Percentiles rank a stretch among this genome's conserved stretches.
Conservation (phyloP, 2,797 vertebrate species). For the Tinamus major region DNA sequence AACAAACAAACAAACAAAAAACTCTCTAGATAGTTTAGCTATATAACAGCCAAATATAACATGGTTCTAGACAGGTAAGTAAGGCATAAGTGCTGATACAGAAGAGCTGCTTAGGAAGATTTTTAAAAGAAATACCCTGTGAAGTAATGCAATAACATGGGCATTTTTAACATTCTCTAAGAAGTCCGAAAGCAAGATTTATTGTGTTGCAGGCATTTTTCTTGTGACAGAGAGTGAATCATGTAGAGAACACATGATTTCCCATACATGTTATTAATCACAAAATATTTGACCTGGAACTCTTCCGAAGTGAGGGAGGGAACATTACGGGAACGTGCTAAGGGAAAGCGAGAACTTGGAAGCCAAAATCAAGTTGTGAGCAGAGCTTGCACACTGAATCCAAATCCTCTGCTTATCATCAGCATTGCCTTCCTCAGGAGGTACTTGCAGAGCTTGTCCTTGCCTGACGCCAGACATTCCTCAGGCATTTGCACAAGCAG, state of each 20-base stretch:
- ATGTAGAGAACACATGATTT: no score
- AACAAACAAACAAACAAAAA: no score
- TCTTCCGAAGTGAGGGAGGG: neutral
- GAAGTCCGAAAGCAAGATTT: neutral
- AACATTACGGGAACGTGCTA: neutral
- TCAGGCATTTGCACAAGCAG: neutral
- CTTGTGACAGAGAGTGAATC: neutral
- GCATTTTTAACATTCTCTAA: neutral
- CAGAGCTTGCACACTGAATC: neutral
- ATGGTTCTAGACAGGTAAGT: no score
- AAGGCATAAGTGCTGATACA: neutral
- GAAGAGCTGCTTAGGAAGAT: neutral
- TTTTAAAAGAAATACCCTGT: neutral
- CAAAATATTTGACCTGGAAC: neutral
- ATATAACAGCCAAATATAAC: neutral
- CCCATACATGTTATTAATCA: neutral
- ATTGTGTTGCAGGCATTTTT: neutral
- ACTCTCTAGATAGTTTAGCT: neutral
- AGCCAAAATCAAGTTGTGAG: neutral
- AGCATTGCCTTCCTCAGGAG: neutral
- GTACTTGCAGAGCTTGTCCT: neutral
- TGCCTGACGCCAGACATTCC: neutral
- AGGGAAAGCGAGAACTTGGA: neutral
- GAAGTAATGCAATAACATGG: neutral
- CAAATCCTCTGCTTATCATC: neutral